Base-by-base conservation (phyloP, 2,797 vertebrate species). In the Miichthys miiuy region DNA sequence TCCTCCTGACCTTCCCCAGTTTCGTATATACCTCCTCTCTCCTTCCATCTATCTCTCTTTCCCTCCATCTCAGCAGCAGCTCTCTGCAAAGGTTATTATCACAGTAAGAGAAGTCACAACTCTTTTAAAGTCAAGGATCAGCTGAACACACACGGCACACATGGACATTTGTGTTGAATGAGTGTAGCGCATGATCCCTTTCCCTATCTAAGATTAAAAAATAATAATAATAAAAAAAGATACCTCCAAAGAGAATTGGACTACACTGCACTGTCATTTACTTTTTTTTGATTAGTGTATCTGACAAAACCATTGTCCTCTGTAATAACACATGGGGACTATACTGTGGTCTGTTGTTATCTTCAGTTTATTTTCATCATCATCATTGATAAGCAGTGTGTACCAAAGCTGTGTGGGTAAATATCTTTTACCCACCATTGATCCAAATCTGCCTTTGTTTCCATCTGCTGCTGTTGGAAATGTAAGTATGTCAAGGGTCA, bases 1-100 rank as follows among this genome's bases (percentile, higher is more conserved):
- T 91, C 87, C 88, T 90, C 73, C 73, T 91, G 89, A 92, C 91
- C 88, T 89, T 84, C 85, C 77, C 75, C 77, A 85, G 65, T 81
- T 90, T 87, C 74, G 58, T 82, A 80, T 61, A 58, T 65, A 68
- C 75, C 82, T 85, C 66, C 41, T 63, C 64, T 75, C 79, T 86
- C 71, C 64, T 72, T 74, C 77, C 65, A 23, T 61, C 48, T 65
- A 38, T 77, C 64, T n/a, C 54, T 71, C 68, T 63, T 76, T 66
- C 18, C 23, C 44, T 47, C 25, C 17, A 48, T 77, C 76, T 69
- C 88, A 79, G 78, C 75, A 44, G 65, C 18, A 52, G 38, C 62
- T 81, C 42, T 51, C 65, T 56, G 51, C 42, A 77, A 72, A 87
- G 68, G 83, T 81, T 77, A 68, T 88, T 75, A 81, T 72, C 71